Conservation (phyloP, 2,797 vertebrate genomes). For the Acipenser oxyrinchus region DNA sequence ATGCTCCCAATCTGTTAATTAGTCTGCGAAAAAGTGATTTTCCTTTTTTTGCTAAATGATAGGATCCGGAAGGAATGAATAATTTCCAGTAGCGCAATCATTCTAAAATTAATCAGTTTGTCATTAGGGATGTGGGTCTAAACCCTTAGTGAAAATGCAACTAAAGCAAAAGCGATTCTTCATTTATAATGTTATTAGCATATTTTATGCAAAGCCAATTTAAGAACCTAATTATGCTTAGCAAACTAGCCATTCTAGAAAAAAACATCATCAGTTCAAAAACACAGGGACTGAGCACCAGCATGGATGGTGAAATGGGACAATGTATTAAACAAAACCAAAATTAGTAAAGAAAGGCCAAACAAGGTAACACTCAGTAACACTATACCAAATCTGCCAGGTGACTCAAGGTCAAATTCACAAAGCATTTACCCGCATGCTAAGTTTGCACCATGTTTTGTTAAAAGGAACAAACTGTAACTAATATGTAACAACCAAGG, state of each 20-base stretch:
- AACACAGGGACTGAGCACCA: background rate
- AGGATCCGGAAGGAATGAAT: slow-evolving; percentile 50
- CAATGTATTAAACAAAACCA: too few species aligned
- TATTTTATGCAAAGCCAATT: slow-evolving; percentile 42
- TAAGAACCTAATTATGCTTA: slow-evolving; percentile 38
- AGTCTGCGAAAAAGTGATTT: slow-evolving; percentile 27
- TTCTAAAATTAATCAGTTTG: slow-evolving; percentile 49
- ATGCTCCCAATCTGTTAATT: slow-evolving; percentile 50
- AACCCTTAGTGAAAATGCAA: slow-evolving; percentile 32
- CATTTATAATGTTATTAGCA: slow-evolving; percentile 42
- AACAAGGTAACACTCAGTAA: too few species aligned
- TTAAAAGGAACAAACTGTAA: too few species aligned
- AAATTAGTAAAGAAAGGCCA: too few species aligned
- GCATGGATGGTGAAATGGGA: too few species aligned
- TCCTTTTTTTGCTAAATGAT: slow-evolving; percentile 32
- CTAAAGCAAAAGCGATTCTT: slow-evolving; percentile 30
- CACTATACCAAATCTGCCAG: too few species aligned
- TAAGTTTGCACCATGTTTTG: too few species aligned
- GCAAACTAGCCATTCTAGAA: slow-evolving; percentile 48
- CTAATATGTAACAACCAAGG: too few species aligned
- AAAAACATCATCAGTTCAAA: slow-evolving; percentile 29
- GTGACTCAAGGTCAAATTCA: too few species aligned
- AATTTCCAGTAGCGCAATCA: slow-evolving; percentile 43
- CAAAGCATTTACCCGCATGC: too few species aligned
- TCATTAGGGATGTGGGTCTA: slow-evolving; percentile 37